phyloP scores from a whole-genome alignment of 2,888 invertebrate genomes.

The Drosophila meridiana region DNA sequence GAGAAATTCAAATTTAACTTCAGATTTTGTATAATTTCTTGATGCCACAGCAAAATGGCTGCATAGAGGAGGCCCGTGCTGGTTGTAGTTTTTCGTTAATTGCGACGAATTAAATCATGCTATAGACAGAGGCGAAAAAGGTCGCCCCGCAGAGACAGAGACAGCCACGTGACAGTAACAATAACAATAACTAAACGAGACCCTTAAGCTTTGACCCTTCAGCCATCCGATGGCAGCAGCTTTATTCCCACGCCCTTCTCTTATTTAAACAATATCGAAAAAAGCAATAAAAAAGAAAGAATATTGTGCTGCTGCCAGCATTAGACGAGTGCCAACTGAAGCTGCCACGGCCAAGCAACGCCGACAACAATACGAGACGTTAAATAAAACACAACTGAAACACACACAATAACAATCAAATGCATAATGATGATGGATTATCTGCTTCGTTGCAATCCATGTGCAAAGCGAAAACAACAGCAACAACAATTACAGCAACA shows the following conservation, averaged over 20 bases:
- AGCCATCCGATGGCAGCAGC: slow-evolving; percentile 29
- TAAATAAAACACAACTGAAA: slow-evolving; percentile 31
- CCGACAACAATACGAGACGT: slow-evolving; percentile 31
- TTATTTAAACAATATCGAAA: slow-evolving; percentile 35
- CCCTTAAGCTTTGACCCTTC: slow-evolving; percentile 37
- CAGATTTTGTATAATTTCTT: slow-evolving; percentile 7
- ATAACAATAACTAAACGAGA: slow-evolving; percentile 26
- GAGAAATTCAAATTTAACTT: slow-evolving; percentile 37
- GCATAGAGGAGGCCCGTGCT: slow-evolving; percentile 10
- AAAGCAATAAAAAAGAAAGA: slow-evolving; percentile 7
- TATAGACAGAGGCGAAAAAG: slow-evolving; percentile 9
- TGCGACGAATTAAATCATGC: slow-evolving; percentile 28
- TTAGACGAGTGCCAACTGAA: slow-evolving; percentile 46
- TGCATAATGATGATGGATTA: slow-evolving; percentile 78
- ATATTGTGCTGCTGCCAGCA: slow-evolving; percentile 55
- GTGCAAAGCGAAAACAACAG: slow-evolving; percentile 51
- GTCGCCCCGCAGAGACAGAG: slow-evolving; percentile 32
- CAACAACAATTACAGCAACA: slow-evolving; percentile 12
- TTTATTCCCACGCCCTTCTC: slow-evolving; percentile 40
- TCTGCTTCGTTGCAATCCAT: slow-evolving; percentile 60
- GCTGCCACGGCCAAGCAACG: slow-evolving; percentile 25
- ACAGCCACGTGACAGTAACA: slow-evolving; percentile 44
- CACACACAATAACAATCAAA: slow-evolving; percentile 49
- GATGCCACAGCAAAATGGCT: slow-evolving; percentile 11
- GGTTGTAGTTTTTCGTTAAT: slow-evolving; percentile 11